A percentile compares a stretch with the other conserved stretches of the same genome.
Conservation (phyloP, 2,797 vertebrate species). For the Phataginus tricuspis region DNA sequence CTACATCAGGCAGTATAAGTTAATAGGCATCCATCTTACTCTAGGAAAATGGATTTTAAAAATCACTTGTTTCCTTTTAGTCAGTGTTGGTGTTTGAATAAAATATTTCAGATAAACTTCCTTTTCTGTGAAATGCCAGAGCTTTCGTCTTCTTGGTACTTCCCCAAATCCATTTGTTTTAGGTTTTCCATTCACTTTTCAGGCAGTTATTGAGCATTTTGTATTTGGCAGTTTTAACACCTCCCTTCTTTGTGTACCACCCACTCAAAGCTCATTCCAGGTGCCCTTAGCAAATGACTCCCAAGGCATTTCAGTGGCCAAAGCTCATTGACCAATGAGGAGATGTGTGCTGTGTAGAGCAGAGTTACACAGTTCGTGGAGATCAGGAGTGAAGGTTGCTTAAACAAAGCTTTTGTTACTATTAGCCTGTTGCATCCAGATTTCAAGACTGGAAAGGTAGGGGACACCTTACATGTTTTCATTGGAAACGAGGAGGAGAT, state of each 20-base stretch:
- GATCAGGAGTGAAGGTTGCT: conserved; percentile 82
- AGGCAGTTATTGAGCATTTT: conserved; percentile 71
- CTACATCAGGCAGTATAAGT: conserved; percentile 78
- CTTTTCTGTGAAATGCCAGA: conserved; percentile 36
- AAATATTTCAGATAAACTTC: conserved; percentile 72
- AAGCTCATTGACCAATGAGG: conserved; percentile 86
- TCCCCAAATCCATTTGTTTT: conserved; percentile 59
- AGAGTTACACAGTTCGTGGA: conserved; percentile 75
- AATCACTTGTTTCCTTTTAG: conserved; percentile 79
- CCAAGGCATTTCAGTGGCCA: conserved; percentile 87
- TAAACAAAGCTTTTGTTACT: conserved; percentile 74
- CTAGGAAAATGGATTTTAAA: conserved; percentile 83
- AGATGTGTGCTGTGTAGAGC: conserved; percentile 73
- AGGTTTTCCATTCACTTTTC: conserved; percentile 77
- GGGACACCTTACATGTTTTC: conserved; percentile 78
- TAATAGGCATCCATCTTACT: conserved; percentile 79
- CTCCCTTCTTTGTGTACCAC: conserved; percentile 81
- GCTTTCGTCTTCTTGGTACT: conserved; percentile 51
- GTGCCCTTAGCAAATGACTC: conserved; percentile 88
- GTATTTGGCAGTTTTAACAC: conserved; percentile 74
- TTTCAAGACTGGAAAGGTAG: conserved; percentile 85
- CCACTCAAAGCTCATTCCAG: conserved; percentile 82
- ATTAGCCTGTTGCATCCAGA: conserved; percentile 77
- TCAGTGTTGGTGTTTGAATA: conserved; percentile 69
- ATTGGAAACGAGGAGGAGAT: not conserved